A percentile compares a stretch with the other conserved stretches of the same genome.
Conservation (phyloP, 2,797 vertebrate species). For the Lithobates pipiens region DNA sequence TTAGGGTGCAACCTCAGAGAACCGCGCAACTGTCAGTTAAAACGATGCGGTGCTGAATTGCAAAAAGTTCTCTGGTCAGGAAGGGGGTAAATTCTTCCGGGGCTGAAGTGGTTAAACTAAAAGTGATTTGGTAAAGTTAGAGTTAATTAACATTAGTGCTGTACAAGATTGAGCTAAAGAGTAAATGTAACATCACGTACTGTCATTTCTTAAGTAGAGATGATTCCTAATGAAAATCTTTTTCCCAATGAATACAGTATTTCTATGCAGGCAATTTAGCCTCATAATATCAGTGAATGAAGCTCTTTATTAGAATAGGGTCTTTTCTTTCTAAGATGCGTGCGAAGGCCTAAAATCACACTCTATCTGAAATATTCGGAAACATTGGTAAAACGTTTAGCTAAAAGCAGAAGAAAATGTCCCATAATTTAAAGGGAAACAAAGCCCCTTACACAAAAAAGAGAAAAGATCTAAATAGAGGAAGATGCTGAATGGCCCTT, state of each 20-base stretch:
- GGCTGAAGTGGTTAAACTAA: too few species aligned
- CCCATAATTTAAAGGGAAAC: conserved; percentile 37
- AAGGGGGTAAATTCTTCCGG: too few species aligned
- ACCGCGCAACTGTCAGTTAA: too few species aligned
- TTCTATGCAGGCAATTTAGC: conserved; percentile 11
- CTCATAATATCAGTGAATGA: conserved; percentile 39
- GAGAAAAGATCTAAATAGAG: conserved; percentile 43
- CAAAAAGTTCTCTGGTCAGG: too few species aligned
- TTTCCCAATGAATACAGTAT: conserved; percentile 3
- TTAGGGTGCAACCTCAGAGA: too few species aligned
- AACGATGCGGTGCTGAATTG: too few species aligned
- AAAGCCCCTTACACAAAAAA: conserved; percentile 20
- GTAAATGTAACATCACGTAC: conserved; percentile 22
- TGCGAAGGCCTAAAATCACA: conserved; percentile 12
- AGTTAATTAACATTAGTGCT: not conserved
- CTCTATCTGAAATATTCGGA: conserved; percentile 14
- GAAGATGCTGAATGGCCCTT: conserved; percentile 37
- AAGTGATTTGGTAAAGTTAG: too few species aligned
- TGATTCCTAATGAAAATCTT: conserved; percentile 38
- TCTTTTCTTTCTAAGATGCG: conserved; percentile 17
- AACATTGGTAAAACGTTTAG: conserved; percentile 36
- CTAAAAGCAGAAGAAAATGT: conserved; percentile 43
- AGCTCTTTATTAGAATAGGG: conserved; percentile 16
- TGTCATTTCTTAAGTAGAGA: not conserved
- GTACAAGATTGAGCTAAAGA: not conserved